Evolutionary conservation across 2,113 vertebrate genomes (phyloP).

Genomic region (Choloepus hoffmanni): DNA sequence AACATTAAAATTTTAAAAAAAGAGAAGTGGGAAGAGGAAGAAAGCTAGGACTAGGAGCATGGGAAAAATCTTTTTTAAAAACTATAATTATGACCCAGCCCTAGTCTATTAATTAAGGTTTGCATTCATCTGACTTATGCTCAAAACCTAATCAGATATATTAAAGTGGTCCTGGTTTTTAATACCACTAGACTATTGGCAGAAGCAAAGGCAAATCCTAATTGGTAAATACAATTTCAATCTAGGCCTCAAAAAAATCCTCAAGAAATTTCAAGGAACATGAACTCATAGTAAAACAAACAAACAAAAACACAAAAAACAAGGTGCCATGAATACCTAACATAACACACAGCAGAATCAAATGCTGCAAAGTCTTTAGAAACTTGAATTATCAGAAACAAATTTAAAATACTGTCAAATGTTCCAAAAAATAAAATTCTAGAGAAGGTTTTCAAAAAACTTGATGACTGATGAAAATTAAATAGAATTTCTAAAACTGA

Average conservation of each 20-base stretch:
- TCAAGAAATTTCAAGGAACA: slow-evolving; percentile 1
- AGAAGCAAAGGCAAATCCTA: background rate
- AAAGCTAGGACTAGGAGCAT: background rate
- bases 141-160: background rate
- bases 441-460: no score
- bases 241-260: background rate
- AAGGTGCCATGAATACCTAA: background rate
- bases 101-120: background rate
- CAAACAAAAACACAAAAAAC: background rate
- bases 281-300: background rate
- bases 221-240: slow-evolving; percentile 20
- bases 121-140: background rate
- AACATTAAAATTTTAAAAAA: background rate
- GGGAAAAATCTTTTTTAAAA: background rate
- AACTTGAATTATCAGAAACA: background rate
- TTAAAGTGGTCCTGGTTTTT: background rate
- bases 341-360: background rate
- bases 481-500: background rate
- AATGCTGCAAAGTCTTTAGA: background rate
- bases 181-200: background rate
- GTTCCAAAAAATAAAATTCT: slow-evolving; percentile 6
- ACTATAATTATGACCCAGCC: background rate
- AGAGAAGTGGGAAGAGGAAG: background rate
- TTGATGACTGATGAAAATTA: background rate
- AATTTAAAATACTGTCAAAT: background rate